Conservation (phyloP, 2,888 invertebrate species). For the Unio delphinus region DNA sequence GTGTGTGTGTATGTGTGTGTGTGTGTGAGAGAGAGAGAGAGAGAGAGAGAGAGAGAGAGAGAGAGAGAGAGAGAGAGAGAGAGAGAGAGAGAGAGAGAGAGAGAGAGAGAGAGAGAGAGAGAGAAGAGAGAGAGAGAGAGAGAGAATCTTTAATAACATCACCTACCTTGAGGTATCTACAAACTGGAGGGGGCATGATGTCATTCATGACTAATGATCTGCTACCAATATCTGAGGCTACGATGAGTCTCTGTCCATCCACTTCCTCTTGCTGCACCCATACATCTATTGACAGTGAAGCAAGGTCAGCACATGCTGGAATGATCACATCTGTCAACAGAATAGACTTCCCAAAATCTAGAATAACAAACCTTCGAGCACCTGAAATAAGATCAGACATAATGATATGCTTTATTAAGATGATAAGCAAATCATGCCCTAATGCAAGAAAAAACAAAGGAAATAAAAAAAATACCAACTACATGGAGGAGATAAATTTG, state of each 20-base stretch:
- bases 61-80: too few species aligned
- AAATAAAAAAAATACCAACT: too few species aligned
- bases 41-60: too few species aligned
- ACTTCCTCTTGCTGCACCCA: slow-evolving; percentile 91
- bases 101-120: too few species aligned
- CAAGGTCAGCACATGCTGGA: slow-evolving; percentile 73
- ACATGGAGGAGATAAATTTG: too few species aligned
- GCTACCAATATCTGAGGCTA: slow-evolving; percentile 88
- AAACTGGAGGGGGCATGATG: slow-evolving; percentile 90
- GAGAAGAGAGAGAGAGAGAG: too few species aligned
- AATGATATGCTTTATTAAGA: slow-evolving; percentile 1
- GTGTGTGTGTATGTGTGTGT: too few species aligned
- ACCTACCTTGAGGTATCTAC: slow-evolving; percentile 87
- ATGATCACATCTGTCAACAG: slow-evolving; percentile 85
- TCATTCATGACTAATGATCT: slow-evolving; percentile 89
- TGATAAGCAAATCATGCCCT: not conserved
- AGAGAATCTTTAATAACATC: too few species aligned
- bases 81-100: too few species aligned
- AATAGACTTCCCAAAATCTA: slow-evolving; percentile 91
- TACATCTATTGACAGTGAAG: slow-evolving; percentile 89
- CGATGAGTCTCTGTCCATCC: slow-evolving; percentile 87
- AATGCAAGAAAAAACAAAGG: too few species aligned
- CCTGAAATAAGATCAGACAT: slow-evolving; percentile 70
- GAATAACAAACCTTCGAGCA: slow-evolving; percentile 89
- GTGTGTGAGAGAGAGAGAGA: too few species aligned